phyloP scores from a whole-genome alignment of 2,888 invertebrate genomes.

The Salpingus planirostris region DNA sequence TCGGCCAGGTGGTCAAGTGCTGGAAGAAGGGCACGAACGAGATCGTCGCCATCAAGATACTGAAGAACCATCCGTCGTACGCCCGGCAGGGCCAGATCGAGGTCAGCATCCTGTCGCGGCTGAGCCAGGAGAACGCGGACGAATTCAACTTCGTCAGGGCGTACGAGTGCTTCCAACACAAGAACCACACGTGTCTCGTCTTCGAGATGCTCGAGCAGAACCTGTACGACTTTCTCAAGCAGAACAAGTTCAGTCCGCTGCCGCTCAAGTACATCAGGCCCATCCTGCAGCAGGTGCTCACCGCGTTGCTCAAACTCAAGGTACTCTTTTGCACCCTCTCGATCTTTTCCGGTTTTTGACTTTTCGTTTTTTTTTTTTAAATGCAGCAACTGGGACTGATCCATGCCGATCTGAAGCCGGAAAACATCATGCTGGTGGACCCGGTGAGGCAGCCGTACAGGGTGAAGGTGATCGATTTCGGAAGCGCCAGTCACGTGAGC shows the following conservation, averaged over 20 bases:
- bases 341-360: too few species aligned
- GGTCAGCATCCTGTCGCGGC: constrained; percentile 86
- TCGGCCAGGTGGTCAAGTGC: constrained; percentile 99
- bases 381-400: constrained; percentile 94
- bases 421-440: constrained; percentile 99
- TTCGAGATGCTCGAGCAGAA: constrained; percentile 99
- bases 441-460: constrained; percentile 96
- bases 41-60: constrained; percentile 99
- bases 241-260: constrained; percentile 98
- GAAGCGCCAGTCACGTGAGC: constrained; percentile 97
- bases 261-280: constrained; percentile 98
- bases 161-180: constrained; percentile 99
- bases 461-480: constrained; percentile 99
- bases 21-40: constrained; percentile 99
- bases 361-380: too few species aligned
- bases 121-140: constrained; percentile 96
- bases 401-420: constrained; percentile 98
- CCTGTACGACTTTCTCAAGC: constrained; percentile 98
- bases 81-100: constrained; percentile 97
- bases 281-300: constrained; percentile 93
- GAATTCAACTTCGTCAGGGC: constrained; percentile 99
- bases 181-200: constrained; percentile 98
- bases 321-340: constrained; percentile 47
- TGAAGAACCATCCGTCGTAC: constrained; percentile 99
- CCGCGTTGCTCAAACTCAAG: constrained; percentile 82